Evolutionary conservation across 2,797 vertebrate species (phyloP).

Genomic region (Ceryle rudis): DNA sequence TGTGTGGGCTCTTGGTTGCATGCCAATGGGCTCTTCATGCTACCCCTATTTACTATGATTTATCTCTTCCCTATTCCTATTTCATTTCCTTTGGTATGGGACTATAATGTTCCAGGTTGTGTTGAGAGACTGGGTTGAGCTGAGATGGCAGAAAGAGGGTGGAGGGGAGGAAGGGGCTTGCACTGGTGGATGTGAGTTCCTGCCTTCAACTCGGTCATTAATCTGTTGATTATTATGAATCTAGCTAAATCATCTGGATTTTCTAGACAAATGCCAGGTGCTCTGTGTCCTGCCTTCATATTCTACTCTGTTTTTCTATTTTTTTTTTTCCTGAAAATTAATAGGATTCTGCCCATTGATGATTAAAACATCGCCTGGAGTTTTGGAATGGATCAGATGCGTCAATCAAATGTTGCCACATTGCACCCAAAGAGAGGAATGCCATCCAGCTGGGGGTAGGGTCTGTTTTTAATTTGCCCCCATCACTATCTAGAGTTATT

Average conservation of each 20-base stretch:
- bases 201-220: background rate
- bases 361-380: conserved; percentile 44
- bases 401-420: conserved; percentile 48
- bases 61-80: background rate
- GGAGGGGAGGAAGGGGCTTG: background rate
- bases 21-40: background rate
- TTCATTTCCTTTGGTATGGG: background rate
- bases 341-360: conserved; percentile 64
- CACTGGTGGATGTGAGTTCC: background rate
- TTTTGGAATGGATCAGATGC: conserved; percentile 70
- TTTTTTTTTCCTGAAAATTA: conserved; percentile 9
- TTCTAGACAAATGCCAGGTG: background rate
- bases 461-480: conserved; percentile 36
- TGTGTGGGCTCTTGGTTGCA: background rate
- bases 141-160: background rate
- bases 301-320: conserved; percentile 61
- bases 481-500: conserved; percentile 6
- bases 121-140: background rate
- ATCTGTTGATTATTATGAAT: background rate
- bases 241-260: background rate
- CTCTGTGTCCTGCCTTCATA: conserved; percentile 20
- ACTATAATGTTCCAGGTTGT: background rate
- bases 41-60: background rate
- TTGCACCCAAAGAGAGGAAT: conserved; percentile 67
- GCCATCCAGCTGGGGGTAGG: conserved; percentile 69